Evolutionary conservation across 1,140 invertebrate species (phyloP).

Genomic region (Uloborus diversus): DNA sequence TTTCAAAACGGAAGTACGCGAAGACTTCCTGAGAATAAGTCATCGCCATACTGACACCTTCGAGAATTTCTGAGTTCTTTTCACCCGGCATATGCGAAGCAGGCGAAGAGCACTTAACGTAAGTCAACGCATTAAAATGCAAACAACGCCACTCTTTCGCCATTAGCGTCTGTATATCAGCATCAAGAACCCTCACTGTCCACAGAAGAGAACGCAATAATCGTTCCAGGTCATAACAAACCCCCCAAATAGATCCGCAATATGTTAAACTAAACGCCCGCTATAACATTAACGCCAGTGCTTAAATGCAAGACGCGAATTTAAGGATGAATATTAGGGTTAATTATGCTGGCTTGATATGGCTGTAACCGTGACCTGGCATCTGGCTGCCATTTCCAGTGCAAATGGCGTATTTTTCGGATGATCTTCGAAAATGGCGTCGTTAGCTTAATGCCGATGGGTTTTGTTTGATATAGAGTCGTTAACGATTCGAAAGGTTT

Average conservation of each 20-base stretch:
- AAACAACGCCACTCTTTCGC: background rate
- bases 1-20: too few species aligned
- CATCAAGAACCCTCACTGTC: background rate
- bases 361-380: too few species aligned
- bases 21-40: too few species aligned
- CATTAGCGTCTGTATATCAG: background rate
- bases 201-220: constrained; percentile 3
- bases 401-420: background rate
- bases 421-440: background rate
- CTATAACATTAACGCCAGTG: background rate
- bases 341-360: constrained; percentile 6
- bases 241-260: constrained; percentile 2
- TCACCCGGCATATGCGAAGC: background rate
- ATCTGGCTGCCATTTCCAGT: too few species aligned
- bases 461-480: too few species aligned
- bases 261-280: constrained; percentile 11
- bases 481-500: background rate
- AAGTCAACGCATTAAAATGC: constrained; percentile 15
- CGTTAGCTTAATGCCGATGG: too few species aligned
- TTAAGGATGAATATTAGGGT: constrained; percentile 22
- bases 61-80: too few species aligned
- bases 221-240: constrained; percentile 24
- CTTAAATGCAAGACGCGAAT: constrained; percentile 7
- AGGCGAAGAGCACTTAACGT: background rate
- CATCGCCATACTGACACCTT: too few species aligned